A percentile compares a stretch with the other conserved stretches of the same genome.
phyloP scores from a whole-genome alignment of 2,888 invertebrate species.

The Eudemis profundana region DNA sequence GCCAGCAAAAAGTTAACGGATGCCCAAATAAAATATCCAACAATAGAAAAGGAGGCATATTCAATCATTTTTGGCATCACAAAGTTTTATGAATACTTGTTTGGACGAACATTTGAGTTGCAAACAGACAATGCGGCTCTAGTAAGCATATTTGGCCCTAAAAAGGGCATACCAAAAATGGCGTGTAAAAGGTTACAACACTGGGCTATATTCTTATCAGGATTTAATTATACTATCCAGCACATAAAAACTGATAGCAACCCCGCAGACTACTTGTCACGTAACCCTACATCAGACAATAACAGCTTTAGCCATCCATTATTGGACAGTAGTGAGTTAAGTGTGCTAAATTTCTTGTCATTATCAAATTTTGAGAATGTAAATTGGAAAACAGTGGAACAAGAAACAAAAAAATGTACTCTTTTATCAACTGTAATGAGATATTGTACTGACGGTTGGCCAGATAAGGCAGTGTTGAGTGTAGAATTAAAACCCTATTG shows the following conservation, averaged over 20 bases:
- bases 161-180: slow-evolving; percentile 12
- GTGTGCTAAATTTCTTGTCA: neutral
- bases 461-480: slow-evolving; percentile 16
- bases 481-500: slow-evolving; percentile 22
- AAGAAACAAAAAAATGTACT: slow-evolving; percentile 33
- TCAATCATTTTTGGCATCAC: slow-evolving; percentile 46
- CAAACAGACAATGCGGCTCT: slow-evolving; percentile 44
- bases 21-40: slow-evolving; percentile 37
- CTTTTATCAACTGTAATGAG: slow-evolving; percentile 34
- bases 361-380: neutral
- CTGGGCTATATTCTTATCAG: slow-evolving; percentile 12
- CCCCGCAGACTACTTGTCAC: slow-evolving; percentile 12
- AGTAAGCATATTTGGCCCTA: slow-evolving; percentile 29
- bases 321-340: slow-evolving; percentile 7
- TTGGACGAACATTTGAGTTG: slow-evolving; percentile 24
- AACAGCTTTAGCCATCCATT: neutral
- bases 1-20: too few species aligned
- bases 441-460: slow-evolving; percentile 46
- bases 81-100: slow-evolving; percentile 26
- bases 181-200: neutral
- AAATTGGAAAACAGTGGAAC: slow-evolving; percentile 18
- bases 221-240: slow-evolving; percentile 4
- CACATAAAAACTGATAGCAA: slow-evolving; percentile 9
- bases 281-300: neutral
- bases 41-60: slow-evolving; percentile 45